Percentiles rank a stretch among this genome's conserved stretches.
These are phyloP conservation scores for Clupea harengus DNA, from an alignment of 2,113 vertebrate genomes.

Conservation along the genomic window DNA sequence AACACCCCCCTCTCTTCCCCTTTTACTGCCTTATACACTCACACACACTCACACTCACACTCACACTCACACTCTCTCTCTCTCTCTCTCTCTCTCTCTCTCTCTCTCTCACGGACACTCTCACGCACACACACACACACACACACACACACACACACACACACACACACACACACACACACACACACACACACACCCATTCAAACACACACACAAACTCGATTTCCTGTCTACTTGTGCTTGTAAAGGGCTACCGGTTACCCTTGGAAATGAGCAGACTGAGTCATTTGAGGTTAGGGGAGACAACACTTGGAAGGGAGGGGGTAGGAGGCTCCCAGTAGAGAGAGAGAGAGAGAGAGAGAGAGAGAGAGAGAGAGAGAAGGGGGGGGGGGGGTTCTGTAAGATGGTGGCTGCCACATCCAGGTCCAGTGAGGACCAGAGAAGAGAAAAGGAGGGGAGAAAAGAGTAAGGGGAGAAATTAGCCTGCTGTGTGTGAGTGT, in stretches of 20 bases:
- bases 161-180: not conserved
- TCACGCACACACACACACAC: not conserved
- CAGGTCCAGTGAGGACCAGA: not conserved
- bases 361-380: constrained; percentile 23
- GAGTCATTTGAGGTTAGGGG: constrained; percentile 57
- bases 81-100: not conserved
- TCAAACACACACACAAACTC: constrained; percentile 33
- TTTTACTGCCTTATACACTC: too few species aligned
- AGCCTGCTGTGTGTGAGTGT: not conserved
- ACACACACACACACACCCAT: not conserved
- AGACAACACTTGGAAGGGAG: constrained; percentile 47
- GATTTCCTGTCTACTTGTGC: constrained; percentile 59
- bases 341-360: not conserved
- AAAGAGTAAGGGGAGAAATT: constrained; percentile 10
- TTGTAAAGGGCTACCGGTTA: constrained; percentile 53
- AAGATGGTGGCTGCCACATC: constrained; percentile 37
- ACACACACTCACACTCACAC: not conserved
- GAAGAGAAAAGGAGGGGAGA: constrained; percentile 29
- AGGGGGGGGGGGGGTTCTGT: constrained; percentile 13
- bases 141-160: not conserved
- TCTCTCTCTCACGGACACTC: not conserved
- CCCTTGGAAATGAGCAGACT: constrained; percentile 58
- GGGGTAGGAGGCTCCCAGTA: constrained; percentile 10
- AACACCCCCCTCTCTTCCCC: not conserved
- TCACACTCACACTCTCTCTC: not conserved